Percentiles rank a stretch among this genome's conserved stretches.
Conservation (phyloP, 2,888 invertebrate genomes). For the Drosophila kokeensis region DNA sequence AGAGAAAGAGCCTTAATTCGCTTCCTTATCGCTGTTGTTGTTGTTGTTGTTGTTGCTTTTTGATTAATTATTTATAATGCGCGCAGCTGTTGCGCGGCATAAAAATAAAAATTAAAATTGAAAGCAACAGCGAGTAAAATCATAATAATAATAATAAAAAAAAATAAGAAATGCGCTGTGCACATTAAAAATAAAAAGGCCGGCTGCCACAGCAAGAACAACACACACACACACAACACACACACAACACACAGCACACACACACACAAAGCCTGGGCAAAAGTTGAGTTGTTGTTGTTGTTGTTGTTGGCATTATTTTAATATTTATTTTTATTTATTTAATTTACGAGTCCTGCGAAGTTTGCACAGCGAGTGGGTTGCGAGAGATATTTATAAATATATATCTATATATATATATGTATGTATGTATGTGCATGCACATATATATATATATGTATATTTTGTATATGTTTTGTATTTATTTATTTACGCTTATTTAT, state of each 20-base stretch:
- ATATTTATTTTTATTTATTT: slow-evolving; percentile 78
- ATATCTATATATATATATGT: slow-evolving; percentile 11
- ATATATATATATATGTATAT: slow-evolving; percentile 22
- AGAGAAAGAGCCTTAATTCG: slow-evolving; percentile 14
- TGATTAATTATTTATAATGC: slow-evolving; percentile 74
- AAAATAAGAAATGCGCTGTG: slow-evolving; percentile 9
- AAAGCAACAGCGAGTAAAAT: slow-evolving; percentile 40
- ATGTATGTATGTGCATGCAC: background rate
- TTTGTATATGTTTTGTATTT: slow-evolving; percentile 64
- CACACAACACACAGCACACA: slow-evolving; percentile 21
- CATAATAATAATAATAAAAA: slow-evolving; percentile 26
- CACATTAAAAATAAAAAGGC: slow-evolving; percentile 62
- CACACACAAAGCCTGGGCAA: slow-evolving; percentile 3
- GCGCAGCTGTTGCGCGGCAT: slow-evolving; percentile 69
- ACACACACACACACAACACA: slow-evolving; percentile 14
- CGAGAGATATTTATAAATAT: slow-evolving; percentile 18
- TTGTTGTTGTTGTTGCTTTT: slow-evolving; percentile 47
- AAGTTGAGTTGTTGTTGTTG: slow-evolving; percentile 35
- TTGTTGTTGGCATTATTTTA: slow-evolving; percentile 57
- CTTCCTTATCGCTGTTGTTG: slow-evolving; percentile 50
- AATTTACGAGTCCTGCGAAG: slow-evolving; percentile 75
- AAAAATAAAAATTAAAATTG: slow-evolving; percentile 50
- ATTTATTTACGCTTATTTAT: slow-evolving; percentile 82
- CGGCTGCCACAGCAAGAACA: slow-evolving; percentile 36
- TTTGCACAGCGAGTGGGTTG: slow-evolving; percentile 45